Evolutionary conservation across 2,888 invertebrate genomes (phyloP).

Genomic region (Folsomia manolachei): DNA sequence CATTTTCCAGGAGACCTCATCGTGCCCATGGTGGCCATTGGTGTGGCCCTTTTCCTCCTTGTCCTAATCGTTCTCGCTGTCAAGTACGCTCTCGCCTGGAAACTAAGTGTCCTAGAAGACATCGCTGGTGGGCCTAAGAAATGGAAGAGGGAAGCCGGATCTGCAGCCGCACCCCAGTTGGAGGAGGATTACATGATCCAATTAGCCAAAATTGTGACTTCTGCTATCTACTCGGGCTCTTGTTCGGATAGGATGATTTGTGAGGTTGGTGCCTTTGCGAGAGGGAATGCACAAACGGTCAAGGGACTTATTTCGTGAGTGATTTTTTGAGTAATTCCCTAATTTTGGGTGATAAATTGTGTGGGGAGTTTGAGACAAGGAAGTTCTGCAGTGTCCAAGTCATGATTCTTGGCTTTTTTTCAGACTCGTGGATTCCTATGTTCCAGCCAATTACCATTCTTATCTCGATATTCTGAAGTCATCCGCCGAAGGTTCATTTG

Average conservation of each 20-base stretch:
- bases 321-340: slow-evolving; percentile 23
- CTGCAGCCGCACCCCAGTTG: slow-evolving; percentile 29
- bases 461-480: slow-evolving; percentile 23
- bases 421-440: slow-evolving; percentile 31
- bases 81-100: slow-evolving; percentile 47
- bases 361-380: too few relatives aligned
- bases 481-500: slow-evolving; percentile 29
- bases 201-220: slow-evolving; percentile 35
- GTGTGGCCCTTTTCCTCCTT: slow-evolving; percentile 47
- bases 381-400: too few relatives aligned
- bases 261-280: slow-evolving; percentile 37
- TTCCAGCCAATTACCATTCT: slow-evolving; percentile 29
- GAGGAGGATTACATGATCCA: slow-evolving; percentile 34
- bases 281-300: slow-evolving; percentile 11
- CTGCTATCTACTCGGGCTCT: slow-evolving; percentile 40
- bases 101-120: slow-evolving; percentile 35
- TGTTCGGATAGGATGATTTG: slow-evolving; percentile 44
- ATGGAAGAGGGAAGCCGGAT: slow-evolving; percentile 13
- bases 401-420: too few relatives aligned
- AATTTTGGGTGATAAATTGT: too few relatives aligned
- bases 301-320: not conserved
- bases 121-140: slow-evolving; percentile 18
- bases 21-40: slow-evolving; percentile 47
- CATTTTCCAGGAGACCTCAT: slow-evolving; percentile 48
- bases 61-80: slow-evolving; percentile 48